Conservation (phyloP, 2,888 invertebrate species). For the Drosophila greeni region DNA sequence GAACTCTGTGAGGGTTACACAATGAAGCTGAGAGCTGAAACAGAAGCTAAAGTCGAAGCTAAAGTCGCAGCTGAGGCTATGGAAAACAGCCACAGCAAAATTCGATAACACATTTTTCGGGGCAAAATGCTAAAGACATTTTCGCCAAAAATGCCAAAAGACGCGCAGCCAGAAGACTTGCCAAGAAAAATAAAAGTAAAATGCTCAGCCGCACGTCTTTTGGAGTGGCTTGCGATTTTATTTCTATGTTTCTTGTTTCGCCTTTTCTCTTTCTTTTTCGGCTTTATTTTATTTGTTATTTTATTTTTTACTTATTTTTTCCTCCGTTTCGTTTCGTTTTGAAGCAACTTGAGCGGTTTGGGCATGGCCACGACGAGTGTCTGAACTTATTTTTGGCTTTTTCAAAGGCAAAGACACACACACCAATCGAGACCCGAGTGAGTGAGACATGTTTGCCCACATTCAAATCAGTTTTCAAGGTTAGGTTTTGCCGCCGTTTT, state of each 20-base stretch:
- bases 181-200: slow-evolving; percentile 37
- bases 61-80: not conserved
- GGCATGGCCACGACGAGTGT: slow-evolving; percentile 40
- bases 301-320: not conserved
- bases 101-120: slow-evolving; percentile 39
- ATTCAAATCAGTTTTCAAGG: slow-evolving; percentile 59
- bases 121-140: slow-evolving; percentile 35
- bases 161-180: slow-evolving; percentile 27
- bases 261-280: slow-evolving; percentile 12
- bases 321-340: slow-evolving; percentile 15
- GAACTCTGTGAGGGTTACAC: slow-evolving; percentile 49
- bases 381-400: slow-evolving; percentile 54
- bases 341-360: slow-evolving; percentile 34
- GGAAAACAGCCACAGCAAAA: slow-evolving; percentile 14
- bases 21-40: slow-evolving; percentile 38
- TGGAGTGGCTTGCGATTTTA: slow-evolving; percentile 26
- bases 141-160: slow-evolving; percentile 30
- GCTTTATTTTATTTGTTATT: slow-evolving; percentile 3
- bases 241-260: slow-evolving; percentile 35
- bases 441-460: slow-evolving; percentile 49
- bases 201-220: slow-evolving; percentile 20
- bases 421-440: slow-evolving; percentile 13
- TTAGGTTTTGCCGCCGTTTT: slow-evolving; percentile 56
- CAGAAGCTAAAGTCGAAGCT: slow-evolving; percentile 2
- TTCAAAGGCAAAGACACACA: slow-evolving; percentile 26